Base-by-base conservation (phyloP, 2,113 vertebrate species). In the Pandion haliaetus region DNA sequence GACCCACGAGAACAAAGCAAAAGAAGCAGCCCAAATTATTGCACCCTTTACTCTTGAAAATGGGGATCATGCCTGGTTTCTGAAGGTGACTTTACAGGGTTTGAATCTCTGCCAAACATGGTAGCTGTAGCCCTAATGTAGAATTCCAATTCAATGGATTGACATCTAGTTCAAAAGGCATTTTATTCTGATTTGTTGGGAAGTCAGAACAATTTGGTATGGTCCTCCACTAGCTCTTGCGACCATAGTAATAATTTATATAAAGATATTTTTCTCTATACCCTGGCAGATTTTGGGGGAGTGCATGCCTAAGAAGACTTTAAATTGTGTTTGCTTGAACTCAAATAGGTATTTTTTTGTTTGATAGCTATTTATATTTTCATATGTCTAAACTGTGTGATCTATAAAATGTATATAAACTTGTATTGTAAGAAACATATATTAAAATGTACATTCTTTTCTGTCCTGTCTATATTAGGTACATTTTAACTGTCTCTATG, bases 271-370 rank as follows among this genome's bases (percentile, higher is more conserved):
- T 86, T 82, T 55, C n/a, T 80, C 17, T 83, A 29, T 81, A 91
- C 95, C 63, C 47, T 90, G 91, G 79, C 62, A 90, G 63, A 65
- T 93, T 63, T 81, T 20, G 17, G 31, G 23, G 47, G 17, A 76
- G 57, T 65, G 34, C 36, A 55, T 23, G 32, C 44, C 36, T 61
- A 19, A 90, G 81, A 74, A n/a, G 63, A 61, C 63, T 83, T 81
- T 82, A 81, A 97, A 92, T 88, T 95, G 42, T 72, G 40, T 83
- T 94, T 47, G 63, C 82, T 90, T 97, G 93, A 90, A 52, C 65
- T 96, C 80, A 66, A 18, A 65, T 50, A 32, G 58, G 14, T 77
- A 7, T 66, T 61, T 34, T 80, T 77, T 85, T 52, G 23, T 67
- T 90, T 58, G 42, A 81, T 94, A 92, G 57, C 94, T 95, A 19